Base-by-base conservation (phyloP, 2,797 vertebrate species). In the Arctocebus calabarensis region DNA sequence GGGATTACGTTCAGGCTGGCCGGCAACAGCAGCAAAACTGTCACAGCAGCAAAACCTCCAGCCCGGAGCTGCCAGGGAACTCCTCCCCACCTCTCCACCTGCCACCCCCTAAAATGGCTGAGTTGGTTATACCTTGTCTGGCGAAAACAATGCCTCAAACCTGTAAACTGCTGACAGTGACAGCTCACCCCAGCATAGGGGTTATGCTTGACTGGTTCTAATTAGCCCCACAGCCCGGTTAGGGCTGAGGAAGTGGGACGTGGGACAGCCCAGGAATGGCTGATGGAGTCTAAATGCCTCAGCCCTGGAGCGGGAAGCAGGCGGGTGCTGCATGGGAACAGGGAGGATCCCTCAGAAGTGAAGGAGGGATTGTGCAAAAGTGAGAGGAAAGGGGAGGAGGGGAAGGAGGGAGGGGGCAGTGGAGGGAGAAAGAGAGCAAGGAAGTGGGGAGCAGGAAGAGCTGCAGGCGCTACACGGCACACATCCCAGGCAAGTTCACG, bases 131-230 rank as follows among this genome's bases (percentile, higher is more conserved):
- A 88, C 96, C 59, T 78, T 23, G 0, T 79, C 88, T 81, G 95
- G 77, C 2, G 27, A 95, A 95, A 96, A 96, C 88, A 40, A 90
- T 85, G 68, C 73, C 81, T 97, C 92, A 87, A 71, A 95, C 61
- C 92, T 52, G 74, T 83, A 95, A 97, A 97, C 34, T 94, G 97
- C 94, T 93, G 81, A 92, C 85, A 86, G 86, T 11, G 43, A 85
- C 86, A 93, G 74, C 64, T 93, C 93, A 83, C 62, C 70, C 62
- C 45, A 52, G 84, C 83, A n/a, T 8, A 37, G 73, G 14, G 95
- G 86, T 75, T 84, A 14, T 40, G 96, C 94, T 79, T 91, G 96
- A 95, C 96, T 91, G 77, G 66, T n/a, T 59, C 32, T 75, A 82
- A 59, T 88, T 78, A 82, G 83, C 88, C 92, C 94, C 84, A 43